These are phyloP conservation scores for Tipula confusa DNA, from an alignment of 2,888 invertebrate genomes.

Conservation along the genomic window DNA sequence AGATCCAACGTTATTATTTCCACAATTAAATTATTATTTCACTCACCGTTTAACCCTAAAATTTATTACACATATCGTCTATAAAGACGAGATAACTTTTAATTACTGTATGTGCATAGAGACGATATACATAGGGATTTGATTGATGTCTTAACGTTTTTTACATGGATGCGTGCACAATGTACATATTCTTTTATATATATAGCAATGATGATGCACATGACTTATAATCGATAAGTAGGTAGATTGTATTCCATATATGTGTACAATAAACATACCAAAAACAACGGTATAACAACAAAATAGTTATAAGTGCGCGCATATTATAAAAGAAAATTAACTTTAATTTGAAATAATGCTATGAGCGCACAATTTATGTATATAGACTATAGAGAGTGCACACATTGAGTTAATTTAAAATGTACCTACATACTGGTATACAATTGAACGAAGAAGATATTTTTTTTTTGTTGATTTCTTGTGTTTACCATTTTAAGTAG, in stretches of 20 bases:
- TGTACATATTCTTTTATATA: neutral
- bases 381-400: neutral
- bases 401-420: neutral
- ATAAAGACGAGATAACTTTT: too few species aligned
- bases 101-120: too few species aligned
- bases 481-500: neutral
- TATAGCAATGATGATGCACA: neutral
- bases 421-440: neutral
- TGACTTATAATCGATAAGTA: neutral
- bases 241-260: neutral
- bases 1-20: too few species aligned
- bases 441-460: neutral
- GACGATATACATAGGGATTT: neutral
- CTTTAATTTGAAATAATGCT: neutral
- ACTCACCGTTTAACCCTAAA: too few species aligned
- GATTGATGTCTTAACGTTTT: neutral
- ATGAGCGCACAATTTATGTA: neutral
- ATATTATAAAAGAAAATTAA: constrained; percentile 7
- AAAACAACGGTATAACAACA: neutral
- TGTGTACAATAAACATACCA: neutral
- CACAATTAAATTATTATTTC: too few species aligned
- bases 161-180: neutral
- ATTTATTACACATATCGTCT: too few species aligned
- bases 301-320: neutral
- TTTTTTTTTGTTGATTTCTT: neutral